Percentiles rank a stretch among this genome's conserved stretches.
phyloP scores from a whole-genome alignment of 2,113 vertebrate species.

The Cynocephalus volans region DNA sequence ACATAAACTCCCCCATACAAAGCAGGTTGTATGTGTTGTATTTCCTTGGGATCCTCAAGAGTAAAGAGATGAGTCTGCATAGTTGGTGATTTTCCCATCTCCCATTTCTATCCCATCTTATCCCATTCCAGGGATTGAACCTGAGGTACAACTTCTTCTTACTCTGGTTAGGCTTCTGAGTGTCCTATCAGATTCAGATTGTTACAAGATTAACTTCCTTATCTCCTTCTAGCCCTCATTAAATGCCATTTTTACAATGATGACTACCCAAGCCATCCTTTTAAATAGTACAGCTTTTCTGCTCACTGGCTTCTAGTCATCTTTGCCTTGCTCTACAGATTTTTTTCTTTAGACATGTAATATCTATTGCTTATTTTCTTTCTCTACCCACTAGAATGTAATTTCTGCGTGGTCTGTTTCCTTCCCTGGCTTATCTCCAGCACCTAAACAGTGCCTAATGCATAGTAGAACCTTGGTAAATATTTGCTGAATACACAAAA shows the following conservation, averaged over 20 bases:
- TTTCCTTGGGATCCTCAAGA: background rate
- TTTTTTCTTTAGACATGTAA: background rate
- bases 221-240: background rate
- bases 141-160: background rate
- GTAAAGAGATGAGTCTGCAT: background rate
- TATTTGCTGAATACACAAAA: background rate
- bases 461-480: background rate
- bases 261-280: too few relatives aligned
- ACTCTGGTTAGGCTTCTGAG: background rate
- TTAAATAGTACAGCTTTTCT: background rate
- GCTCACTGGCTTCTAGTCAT: background rate
- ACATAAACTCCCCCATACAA: background rate
- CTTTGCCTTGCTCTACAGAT: background rate
- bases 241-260: background rate
- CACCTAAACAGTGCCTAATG: background rate
- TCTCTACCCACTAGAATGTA: background rate
- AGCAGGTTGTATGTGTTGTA: too few relatives aligned
- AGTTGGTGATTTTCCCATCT: background rate
- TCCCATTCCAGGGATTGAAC: background rate
- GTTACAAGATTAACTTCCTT: background rate
- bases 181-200: background rate
- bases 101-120: background rate
- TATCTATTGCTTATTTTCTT: background rate
- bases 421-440: background rate
- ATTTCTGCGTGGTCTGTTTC: background rate